A percentile compares a stretch with the other conserved stretches of the same genome.
phyloP scores from a whole-genome alignment of 2,888 invertebrate species.

The Cataglyphis livida region DNA sequence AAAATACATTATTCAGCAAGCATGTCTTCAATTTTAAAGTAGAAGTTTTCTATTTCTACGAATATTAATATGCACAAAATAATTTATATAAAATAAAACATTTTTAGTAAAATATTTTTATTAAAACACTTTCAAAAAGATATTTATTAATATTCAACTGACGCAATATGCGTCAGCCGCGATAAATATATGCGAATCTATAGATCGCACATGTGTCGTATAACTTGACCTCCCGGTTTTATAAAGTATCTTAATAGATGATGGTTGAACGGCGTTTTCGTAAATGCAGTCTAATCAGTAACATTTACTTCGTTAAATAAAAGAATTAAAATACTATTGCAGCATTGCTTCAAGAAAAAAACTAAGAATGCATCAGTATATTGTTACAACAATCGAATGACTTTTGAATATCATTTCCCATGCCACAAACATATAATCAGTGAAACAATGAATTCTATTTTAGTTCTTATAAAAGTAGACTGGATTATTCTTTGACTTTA shows the following conservation, averaged over 20 bases:
- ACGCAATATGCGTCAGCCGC: neutral
- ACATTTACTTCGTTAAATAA: neutral
- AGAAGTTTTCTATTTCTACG: neutral
- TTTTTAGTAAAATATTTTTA: no score
- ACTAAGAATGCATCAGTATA: neutral
- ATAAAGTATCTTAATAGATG: conserved; percentile 9
- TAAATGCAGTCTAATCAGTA: neutral
- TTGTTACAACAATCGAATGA: neutral
- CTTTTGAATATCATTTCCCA: conserved; percentile 22
- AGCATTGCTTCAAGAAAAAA: neutral
- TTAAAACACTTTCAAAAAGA: neutral
- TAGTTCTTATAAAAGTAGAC: conserved; percentile 16
- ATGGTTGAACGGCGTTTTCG: neutral
- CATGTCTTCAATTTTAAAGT: neutral
- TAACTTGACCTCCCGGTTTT: conserved; percentile 11
- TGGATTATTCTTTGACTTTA: neutral
- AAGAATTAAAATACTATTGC: conserved; percentile 5
- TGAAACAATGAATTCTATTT: conserved; percentile 44
- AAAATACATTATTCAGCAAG: neutral
- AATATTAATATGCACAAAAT: neutral
- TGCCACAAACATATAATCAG: conserved; percentile 42
- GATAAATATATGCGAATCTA: neutral
- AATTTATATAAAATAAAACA: neutral
- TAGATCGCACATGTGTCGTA: neutral
- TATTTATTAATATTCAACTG: neutral